Conservation (phyloP, 1,140 invertebrate species). For the Rhyacophila brunnea region DNA sequence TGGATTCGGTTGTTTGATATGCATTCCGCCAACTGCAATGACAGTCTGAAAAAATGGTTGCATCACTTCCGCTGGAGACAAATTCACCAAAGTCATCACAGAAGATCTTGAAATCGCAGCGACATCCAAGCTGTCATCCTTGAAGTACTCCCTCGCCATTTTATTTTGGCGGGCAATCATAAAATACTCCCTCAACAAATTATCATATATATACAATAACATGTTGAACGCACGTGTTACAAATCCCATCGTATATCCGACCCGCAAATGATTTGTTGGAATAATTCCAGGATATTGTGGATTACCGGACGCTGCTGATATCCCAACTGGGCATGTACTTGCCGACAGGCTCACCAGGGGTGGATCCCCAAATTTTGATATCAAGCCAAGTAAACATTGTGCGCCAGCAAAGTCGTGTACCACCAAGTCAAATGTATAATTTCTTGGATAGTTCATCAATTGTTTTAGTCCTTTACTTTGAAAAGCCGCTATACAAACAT, state of each 20-base stretch:
- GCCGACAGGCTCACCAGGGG: constrained; percentile 29
- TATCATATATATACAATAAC: constrained; percentile 31
- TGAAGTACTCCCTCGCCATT: constrained; percentile 21
- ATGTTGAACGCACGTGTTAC: constrained; percentile 39
- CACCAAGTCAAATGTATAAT: constrained; percentile 38
- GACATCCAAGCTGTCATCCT: constrained; percentile 18
- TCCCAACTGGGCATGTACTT: constrained; percentile 28
- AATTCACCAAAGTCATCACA: constrained; percentile 24
- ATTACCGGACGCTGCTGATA: constrained; percentile 27
- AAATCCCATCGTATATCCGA: constrained; percentile 37
- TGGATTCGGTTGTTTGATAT: constrained; percentile 42
- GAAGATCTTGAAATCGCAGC: constrained; percentile 23
- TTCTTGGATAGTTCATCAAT: constrained; percentile 29
- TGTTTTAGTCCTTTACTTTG: constrained; percentile 19
- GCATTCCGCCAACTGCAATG: constrained; percentile 56
- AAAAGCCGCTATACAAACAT: constrained; percentile 24
- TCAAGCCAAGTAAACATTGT: constrained; percentile 33
- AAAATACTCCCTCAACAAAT: constrained; percentile 16
- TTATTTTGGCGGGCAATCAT: constrained; percentile 26
- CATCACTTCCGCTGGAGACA: constrained; percentile 28
- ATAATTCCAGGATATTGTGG: constrained; percentile 24
- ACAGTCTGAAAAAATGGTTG: constrained; percentile 44
- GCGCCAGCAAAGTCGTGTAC: constrained; percentile 35
- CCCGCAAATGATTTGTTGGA: constrained; percentile 22
- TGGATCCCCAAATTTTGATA: constrained; percentile 32